These are phyloP conservation scores for Carterocephalus palaemon DNA, from an alignment of 2,888 invertebrate genomes.

Conservation along the genomic window DNA sequence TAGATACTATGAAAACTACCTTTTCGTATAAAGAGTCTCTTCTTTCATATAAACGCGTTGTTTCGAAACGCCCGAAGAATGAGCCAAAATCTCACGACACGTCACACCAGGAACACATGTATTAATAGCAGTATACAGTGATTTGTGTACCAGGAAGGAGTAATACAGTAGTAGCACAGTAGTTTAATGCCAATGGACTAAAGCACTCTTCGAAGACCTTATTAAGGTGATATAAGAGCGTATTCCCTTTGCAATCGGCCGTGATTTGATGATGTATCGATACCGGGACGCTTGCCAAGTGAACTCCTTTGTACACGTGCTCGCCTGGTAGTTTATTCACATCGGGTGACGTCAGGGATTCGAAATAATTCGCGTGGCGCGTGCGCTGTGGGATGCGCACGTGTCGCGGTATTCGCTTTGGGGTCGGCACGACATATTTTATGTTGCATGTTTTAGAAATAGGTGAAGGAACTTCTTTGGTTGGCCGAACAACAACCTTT, in stretches of 20 bases:
- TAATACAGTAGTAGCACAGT: constrained; percentile 1
- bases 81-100: constrained; percentile 2
- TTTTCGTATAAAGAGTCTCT: neutral
- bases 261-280: neutral
- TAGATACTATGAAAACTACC: too few species aligned
- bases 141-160: constrained; percentile 5
- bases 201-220: neutral
- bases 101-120: constrained; percentile 17
- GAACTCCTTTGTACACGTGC: constrained; percentile 15
- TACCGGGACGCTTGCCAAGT: constrained; percentile 7
- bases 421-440: too few species aligned
- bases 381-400: neutral
- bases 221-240: neutral
- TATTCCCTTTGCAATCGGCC: neutral
- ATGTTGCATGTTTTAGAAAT: neutral
- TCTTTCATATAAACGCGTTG: neutral
- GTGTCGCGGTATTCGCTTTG: neutral
- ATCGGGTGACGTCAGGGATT: constrained; percentile 12
- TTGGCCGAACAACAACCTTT: too few species aligned
- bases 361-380: constrained; percentile 10
- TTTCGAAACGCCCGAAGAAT: neutral
- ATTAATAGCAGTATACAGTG: constrained; percentile 15
- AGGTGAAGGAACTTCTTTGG: too few species aligned
- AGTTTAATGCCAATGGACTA: neutral
- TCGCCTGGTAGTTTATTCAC: constrained; percentile 20